Evolutionary conservation across 2,113 vertebrate genomes (phyloP).

Genomic region (Cettia cetti): DNA sequence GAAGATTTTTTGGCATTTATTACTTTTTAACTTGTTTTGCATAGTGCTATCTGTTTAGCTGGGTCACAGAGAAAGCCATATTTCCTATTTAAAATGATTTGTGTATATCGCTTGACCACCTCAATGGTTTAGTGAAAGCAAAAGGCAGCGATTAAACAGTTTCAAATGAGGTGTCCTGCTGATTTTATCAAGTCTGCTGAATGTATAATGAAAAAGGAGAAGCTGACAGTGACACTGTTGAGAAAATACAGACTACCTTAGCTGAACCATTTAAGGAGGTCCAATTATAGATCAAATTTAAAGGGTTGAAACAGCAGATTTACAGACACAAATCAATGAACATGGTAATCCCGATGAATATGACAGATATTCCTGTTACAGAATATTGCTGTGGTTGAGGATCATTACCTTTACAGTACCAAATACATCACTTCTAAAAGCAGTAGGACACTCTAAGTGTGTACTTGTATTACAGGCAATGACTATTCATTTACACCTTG

Average conservation of each 20-base stretch:
- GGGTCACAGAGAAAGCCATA: constrained; percentile 88
- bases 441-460: constrained; percentile 73
- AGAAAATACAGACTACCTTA: constrained; percentile 88
- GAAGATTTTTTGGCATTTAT: constrained; percentile 95
- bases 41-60: constrained; percentile 93
- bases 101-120: constrained; percentile 96
- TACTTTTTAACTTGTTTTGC: constrained; percentile 92
- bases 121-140: constrained; percentile 88
- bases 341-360: constrained; percentile 86
- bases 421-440: constrained; percentile 83
- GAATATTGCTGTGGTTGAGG: constrained; percentile 81
- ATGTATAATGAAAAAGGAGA: constrained; percentile 96
- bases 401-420: constrained; percentile 88
- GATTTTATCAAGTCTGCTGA: constrained; percentile 99
- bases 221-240: constrained; percentile 84
- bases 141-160: constrained; percentile 92
- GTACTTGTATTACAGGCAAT: constrained; percentile 72
- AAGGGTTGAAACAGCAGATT: constrained; percentile 85
- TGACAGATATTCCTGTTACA: constrained; percentile 92
- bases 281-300: constrained; percentile 94
- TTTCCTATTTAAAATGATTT: constrained; percentile 98
- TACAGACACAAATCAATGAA: constrained; percentile 97
- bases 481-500: constrained; percentile 75
- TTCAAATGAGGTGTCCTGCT: constrained; percentile 93
- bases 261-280: constrained; percentile 93